Conservation (phyloP, 2,888 invertebrate species). For the Chalcis sispes region DNA sequence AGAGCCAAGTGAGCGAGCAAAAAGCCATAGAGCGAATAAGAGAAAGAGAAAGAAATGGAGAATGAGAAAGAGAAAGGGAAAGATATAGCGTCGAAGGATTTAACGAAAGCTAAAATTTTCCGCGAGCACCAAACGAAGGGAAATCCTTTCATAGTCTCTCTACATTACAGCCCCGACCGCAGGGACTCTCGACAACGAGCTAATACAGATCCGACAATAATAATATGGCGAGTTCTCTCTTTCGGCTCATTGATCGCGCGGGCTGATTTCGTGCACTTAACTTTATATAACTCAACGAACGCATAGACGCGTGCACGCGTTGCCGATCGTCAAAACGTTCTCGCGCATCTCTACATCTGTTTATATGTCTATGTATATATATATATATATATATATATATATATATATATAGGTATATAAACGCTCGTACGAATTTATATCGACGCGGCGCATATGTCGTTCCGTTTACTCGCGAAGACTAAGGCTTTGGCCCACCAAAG, state of each 20-base stretch:
- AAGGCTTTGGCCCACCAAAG: constrained; percentile 58
- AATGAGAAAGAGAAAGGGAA: neutral
- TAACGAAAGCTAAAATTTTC: constrained; percentile 45
- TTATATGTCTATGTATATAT: no score
- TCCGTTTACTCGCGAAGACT: neutral
- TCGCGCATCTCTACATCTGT: no score
- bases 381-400: no score
- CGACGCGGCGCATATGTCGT: constrained; percentile 26
- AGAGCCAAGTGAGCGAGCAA: neutral
- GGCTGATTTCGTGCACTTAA: constrained; percentile 16
- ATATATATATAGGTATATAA: no score
- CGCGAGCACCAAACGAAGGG: neutral
- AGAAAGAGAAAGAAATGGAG: neutral
- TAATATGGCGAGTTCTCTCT: neutral
- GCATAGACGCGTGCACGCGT: neutral
- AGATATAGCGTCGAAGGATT: constrained; percentile 18
- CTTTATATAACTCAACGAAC: no score
- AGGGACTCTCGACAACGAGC: neutral
- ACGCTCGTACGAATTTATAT: constrained; percentile 25
- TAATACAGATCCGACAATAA: constrained; percentile 38
- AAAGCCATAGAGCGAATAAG: neutral
- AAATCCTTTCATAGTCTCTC: constrained; percentile 1
- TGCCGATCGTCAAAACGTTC: constrained; percentile 19
- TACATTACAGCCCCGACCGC: neutral
- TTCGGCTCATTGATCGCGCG: constrained; percentile 36